Base-by-base conservation (phyloP, 2,113 vertebrate species). In the Alces alces region DNA sequence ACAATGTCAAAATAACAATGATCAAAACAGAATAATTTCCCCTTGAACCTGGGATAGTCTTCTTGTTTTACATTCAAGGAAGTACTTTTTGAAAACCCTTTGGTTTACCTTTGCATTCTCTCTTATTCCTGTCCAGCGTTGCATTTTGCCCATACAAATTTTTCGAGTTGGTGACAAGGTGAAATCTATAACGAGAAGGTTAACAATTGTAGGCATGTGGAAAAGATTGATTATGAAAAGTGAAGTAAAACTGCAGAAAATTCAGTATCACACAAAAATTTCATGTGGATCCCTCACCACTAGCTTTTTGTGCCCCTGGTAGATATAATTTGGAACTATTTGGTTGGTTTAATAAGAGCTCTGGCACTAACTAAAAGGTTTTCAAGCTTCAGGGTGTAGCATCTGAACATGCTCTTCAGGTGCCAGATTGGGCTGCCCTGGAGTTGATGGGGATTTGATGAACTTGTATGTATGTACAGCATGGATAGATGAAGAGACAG, bases 381-480 rank as follows among this genome's bases (percentile, higher is more conserved):
- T 98, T 98, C 98, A 98, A 66, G 97, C 98, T 98, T 95, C 95
- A 96, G 79, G 80, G 43, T 52, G 80, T 15, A 97, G 39, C 95
- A 98, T 98, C 98, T 98, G 97, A 99, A 98, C 97, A 95, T 70
- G 50, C 60, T 98, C 95, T 98, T 93, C 97, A 98, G 98, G 92
- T 98, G 98, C 98, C 97, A 98, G 97, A 96, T 78, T 97, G 95
- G 96, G 96, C 80, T 98, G 43, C 73, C 93, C 95, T 97, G 82
- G 50, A 85, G 96, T 91, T 98, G 98, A 98, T 98, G 97, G 97
- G 93, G 93, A 96, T 98, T 98, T 98, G 97, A 98, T 98, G 96
- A 97, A 96, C 96, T 93, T 92, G 70, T 97, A 57, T 97, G 95
- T 95, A 95, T 89, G 89, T 89, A 47, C 33, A 97, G 87, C 91